Percentiles rank a stretch among this genome's conserved stretches.
Evolutionary conservation across 2,888 invertebrate species (phyloP).

Genomic region (Tenthredo mesomela): DNA sequence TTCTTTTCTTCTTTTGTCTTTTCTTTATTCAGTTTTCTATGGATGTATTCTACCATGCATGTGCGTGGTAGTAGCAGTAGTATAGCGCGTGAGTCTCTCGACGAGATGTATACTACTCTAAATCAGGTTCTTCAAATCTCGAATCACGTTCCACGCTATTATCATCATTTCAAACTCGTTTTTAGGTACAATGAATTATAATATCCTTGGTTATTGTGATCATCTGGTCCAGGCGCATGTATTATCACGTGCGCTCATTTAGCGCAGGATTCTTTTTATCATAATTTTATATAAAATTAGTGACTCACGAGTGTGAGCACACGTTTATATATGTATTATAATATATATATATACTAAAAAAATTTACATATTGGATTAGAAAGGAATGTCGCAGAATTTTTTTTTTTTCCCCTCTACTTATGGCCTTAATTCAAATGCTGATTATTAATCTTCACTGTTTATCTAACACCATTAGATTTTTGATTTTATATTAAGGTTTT

Average conservation of each 20-base stretch:
- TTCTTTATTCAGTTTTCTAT: neutral
- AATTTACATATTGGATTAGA: slow-evolving; percentile 15
- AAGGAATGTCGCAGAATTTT: slow-evolving; percentile 25
- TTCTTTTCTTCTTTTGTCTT: neutral
- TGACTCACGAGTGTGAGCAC: neutral
- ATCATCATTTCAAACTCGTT: neutral
- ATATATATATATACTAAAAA: neutral
- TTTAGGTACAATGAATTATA: slow-evolving; percentile 17
- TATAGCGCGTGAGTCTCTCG: neutral
- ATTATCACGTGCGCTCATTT: slow-evolving; percentile 16
- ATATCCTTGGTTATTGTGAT: neutral
- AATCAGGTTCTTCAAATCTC: slow-evolving; percentile 42
- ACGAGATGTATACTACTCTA: slow-evolving; percentile 13
- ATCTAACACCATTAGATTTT: neutral
- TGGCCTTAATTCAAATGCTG: neutral
- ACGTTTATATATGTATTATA: neutral
- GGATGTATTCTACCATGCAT: neutral
- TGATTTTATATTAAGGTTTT: neutral
- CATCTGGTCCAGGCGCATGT: slow-evolving; percentile 3
- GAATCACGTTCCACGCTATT: slow-evolving; percentile 28
- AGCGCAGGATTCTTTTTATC: slow-evolving; percentile 8
- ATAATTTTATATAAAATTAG: neutral
- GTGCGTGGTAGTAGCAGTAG: neutral
- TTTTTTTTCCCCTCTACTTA: neutral
- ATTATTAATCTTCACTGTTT: neutral